Base-by-base conservation (phyloP, 2,797 vertebrate genomes). In the Periparus ater region DNA sequence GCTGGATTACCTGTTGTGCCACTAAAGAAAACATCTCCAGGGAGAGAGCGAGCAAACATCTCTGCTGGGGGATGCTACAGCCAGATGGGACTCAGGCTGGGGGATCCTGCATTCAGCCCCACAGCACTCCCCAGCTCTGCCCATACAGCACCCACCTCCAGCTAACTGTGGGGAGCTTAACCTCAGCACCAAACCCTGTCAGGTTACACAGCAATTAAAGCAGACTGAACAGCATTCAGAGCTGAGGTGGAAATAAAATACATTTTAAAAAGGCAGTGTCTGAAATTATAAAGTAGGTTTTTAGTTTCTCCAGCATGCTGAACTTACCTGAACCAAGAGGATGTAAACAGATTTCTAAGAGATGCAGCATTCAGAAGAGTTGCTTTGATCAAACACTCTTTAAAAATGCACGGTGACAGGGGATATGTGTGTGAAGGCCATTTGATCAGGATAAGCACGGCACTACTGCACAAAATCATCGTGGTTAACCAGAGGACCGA, bases 371-470 rank as follows among this genome's bases (percentile, higher is more conserved):
- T 92, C 71, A 71, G n/a, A n/a, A 72, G 32, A 86, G 11, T 17
- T 81, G 44, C 72, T 93, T 82, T 94, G 81, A 80, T 91, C 57
- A 92, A 38, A 13, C 25, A 79, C 42, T 40, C 51, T 85, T 73
- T 78, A 66, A 76, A 80, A 89, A 92, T 8, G 8, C 67, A 40
- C 3, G 74, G 42, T 61, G 63, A 60, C 32, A 55, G 53, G 29
- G 22, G n/a, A 22, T 30, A 6, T 29, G 57, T 26, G 34, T n/a
- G 19, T n/a, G 73, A 72, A 82, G 40, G 66, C 30, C 54, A 50
- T 65, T 65, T 75, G 36, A 68, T 54, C 9, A 45, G 47, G 61
- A 38, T 57, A 38, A 79, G 57, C 71, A 61, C 34, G 65, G 67
- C 34, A 38, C n/a, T 51, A 22, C 8, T 30, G 60, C 42, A 85